Conservation (phyloP, 2,797 vertebrate species). For the Delichon dasypus region DNA sequence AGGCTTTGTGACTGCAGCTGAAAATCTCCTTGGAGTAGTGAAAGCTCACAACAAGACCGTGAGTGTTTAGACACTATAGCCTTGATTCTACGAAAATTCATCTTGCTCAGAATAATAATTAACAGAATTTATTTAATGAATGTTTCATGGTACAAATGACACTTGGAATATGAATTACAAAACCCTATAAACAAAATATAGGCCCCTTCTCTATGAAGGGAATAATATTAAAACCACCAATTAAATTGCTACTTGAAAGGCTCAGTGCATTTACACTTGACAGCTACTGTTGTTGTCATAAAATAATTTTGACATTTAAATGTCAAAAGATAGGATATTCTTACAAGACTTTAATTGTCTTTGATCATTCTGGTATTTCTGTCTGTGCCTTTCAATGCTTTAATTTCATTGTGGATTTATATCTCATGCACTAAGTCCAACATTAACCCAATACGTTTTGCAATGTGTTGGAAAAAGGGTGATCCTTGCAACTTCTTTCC, state of each 20-base stretch:
- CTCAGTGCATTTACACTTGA: constrained; percentile 2
- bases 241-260: neutral
- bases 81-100: neutral
- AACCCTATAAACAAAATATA: neutral
- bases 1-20: neutral
- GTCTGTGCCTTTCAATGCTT: neutral
- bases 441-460: neutral
- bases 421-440: neutral
- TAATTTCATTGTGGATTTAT: constrained; percentile 5
- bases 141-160: neutral
- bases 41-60: neutral
- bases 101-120: neutral
- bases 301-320: constrained; percentile 57
- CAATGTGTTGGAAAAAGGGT: neutral
- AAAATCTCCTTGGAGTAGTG: neutral
- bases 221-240: neutral
- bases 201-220: neutral
- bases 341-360: neutral
- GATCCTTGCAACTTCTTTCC: neutral
- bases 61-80: neutral
- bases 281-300: constrained; percentile 28
- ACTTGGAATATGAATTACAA: neutral
- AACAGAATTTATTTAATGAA: neutral
- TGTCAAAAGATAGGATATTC: constrained; percentile 31
- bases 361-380: neutral